Base-by-base conservation (phyloP, 2,113 vertebrate species). In the Oncorhynchus mykiss region DNA sequence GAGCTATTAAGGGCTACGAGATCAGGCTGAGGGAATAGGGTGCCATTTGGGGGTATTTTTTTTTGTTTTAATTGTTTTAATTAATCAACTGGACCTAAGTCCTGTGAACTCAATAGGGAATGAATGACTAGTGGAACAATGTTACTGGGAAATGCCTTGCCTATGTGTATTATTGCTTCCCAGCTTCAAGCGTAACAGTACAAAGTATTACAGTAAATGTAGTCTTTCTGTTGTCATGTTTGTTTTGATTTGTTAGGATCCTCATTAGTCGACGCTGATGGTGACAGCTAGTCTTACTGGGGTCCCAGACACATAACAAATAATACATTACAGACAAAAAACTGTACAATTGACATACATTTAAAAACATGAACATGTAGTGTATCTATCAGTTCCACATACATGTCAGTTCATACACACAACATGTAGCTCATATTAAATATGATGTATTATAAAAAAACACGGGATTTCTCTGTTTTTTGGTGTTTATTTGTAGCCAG, bases 31-130 rank as follows among this genome's bases (percentile, higher is more conserved):
- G 39, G 34, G 39, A 39, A 39, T 39, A 39, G 39, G 39, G 11
- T 51, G 14, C 49, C 49, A 51, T 51, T 51, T 51, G 49, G 49
- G 13, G 2, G 5, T 34, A 34, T 34, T 34, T 6, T 34, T 6
- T 16, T 2, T 13, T 51, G 1, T 16, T 51, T 51, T 51, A 3
- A 51, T 3, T 0, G 2, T 51, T 51, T 51, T 51, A 14, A 14
- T 4, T 4, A 51, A 16, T 51, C 49, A 51, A 14, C 14, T 51
- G 3, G 49, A 14, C 14, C 49, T 18, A 54, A 6, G 24, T 93
- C 89, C 87, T 72, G 76, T 92, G 93, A 90, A 92, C 90, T 91
- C 80, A 78, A 77, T 31, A 68, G 79, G 31, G 39, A 80, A 73
- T 27, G 27, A 20, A n/a, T 34, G 13, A 71, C 31, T 78, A 18